Evolutionary conservation across 2,113 vertebrate species (phyloP).

Genomic region (Pelobates fuscus): DNA sequence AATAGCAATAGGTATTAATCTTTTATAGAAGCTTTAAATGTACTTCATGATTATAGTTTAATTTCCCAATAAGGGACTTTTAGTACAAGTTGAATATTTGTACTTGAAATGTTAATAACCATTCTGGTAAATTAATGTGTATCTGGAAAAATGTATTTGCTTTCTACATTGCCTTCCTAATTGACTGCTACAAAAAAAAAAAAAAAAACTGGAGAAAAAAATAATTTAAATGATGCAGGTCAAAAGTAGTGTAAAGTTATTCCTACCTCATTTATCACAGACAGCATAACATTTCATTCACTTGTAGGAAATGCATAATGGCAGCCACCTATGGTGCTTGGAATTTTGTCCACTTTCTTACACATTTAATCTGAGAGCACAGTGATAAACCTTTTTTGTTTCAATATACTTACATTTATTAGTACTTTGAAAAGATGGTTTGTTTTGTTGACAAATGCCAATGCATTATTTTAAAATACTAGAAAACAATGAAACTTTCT

Average conservation of each 20-base stretch:
- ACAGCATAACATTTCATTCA: slow-evolving; percentile 27
- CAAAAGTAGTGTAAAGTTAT: slow-evolving; percentile 30
- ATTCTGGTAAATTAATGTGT: background rate
- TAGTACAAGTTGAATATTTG: too few relatives aligned
- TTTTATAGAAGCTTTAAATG: too few relatives aligned
- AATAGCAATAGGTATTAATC: too few relatives aligned
- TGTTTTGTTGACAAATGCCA: background rate
- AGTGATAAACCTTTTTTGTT: background rate
- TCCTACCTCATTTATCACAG: slow-evolving; percentile 36
- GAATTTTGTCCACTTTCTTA: background rate
- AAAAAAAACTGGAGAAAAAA: slow-evolving; percentile 29
- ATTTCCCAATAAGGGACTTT: too few relatives aligned
- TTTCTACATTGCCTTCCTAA: background rate
- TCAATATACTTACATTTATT: slow-evolving; percentile 1
- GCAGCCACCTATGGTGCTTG: slow-evolving; percentile 25
- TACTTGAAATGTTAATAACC: too few relatives aligned
- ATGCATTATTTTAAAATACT: slow-evolving; percentile 11
- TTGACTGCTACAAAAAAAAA: slow-evolving; percentile 34
- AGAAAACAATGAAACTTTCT: slow-evolving; percentile 7
- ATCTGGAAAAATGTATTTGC: slow-evolving; percentile 1
- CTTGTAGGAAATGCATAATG: slow-evolving; percentile 20
- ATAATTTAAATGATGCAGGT: slow-evolving; percentile 5
- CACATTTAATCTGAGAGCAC: background rate
- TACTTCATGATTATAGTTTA: too few relatives aligned
- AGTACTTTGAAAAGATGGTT: slow-evolving; percentile 1